Evolutionary conservation across 2,113 vertebrate genomes (phyloP).

Genomic region (Alces alces): DNA sequence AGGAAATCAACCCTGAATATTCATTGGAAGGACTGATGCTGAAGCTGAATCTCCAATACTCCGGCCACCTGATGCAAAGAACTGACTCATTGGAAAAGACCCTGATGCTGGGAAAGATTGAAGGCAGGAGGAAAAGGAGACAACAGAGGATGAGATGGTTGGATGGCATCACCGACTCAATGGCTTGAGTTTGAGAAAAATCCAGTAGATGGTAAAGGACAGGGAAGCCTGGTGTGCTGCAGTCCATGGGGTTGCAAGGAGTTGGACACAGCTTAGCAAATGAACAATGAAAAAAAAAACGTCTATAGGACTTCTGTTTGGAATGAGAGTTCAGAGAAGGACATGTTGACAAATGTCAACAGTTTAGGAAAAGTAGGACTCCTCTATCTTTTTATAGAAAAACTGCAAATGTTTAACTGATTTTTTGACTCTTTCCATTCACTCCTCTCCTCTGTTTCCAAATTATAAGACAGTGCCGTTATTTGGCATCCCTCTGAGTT

Average conservation of each 20-base stretch:
- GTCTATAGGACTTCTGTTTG: neutral
- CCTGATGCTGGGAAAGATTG: neutral
- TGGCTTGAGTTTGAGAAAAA: neutral
- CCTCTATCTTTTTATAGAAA: neutral
- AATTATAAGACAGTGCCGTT: accelerated
- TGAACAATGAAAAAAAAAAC: neutral
- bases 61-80: neutral
- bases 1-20: neutral
- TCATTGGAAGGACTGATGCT: neutral
- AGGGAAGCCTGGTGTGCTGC: neutral
- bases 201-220: neutral
- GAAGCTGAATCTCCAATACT: neutral
- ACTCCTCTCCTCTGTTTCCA: neutral
- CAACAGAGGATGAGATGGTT: neutral
- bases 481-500: neutral
- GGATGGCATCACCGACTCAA: neutral
- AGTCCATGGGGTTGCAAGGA: neutral
- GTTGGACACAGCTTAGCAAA: neutral
- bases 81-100: neutral
- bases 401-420: neutral
- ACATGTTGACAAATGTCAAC: neutral
- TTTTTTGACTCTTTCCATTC: neutral
- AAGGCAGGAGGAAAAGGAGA: neutral
- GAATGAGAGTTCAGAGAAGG: neutral
- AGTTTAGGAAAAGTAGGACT: neutral